Conservation (phyloP, 2,113 vertebrate species). For the Myrmecophaga tridactyla region DNA sequence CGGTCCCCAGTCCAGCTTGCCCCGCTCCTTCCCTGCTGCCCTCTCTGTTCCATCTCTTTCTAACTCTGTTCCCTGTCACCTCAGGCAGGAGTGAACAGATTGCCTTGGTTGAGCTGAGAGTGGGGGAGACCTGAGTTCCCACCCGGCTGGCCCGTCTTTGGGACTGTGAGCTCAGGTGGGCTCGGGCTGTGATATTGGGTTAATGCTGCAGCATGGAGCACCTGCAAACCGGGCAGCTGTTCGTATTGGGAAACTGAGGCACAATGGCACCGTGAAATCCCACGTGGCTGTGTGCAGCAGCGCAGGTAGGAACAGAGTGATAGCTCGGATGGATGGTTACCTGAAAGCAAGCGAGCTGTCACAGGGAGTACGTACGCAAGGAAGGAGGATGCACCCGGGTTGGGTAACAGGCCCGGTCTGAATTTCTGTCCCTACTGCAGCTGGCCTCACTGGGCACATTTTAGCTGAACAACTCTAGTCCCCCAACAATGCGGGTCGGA, state of each 20-base stretch:
- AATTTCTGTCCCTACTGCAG: too few species aligned
- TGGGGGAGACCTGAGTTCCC: neutral
- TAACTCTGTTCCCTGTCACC: neutral
- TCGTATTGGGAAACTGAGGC: neutral
- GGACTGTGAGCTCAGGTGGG: too few species aligned
- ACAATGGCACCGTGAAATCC: neutral
- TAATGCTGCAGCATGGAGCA: neutral
- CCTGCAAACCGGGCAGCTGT: neutral
- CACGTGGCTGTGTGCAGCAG: too few species aligned
- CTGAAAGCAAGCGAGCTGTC: neutral
- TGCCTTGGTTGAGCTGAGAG: neutral
- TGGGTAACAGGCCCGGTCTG: too few species aligned
- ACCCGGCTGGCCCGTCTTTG: too few species aligned
- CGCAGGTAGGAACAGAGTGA: neutral
- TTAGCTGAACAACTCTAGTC: too few species aligned
- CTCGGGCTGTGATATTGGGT: neutral
- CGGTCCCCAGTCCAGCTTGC: neutral
- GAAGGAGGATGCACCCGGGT: too few species aligned
- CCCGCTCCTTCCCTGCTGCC: neutral
- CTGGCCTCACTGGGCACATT: too few species aligned
- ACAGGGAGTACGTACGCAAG: too few species aligned
- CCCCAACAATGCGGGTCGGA: too few species aligned
- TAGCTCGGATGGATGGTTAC: neutral
- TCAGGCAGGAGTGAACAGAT: neutral
- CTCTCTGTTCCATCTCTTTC: neutral